Evolutionary conservation across 2,113 vertebrate genomes (phyloP).

Genomic region (Chaenogobius annularis): DNA sequence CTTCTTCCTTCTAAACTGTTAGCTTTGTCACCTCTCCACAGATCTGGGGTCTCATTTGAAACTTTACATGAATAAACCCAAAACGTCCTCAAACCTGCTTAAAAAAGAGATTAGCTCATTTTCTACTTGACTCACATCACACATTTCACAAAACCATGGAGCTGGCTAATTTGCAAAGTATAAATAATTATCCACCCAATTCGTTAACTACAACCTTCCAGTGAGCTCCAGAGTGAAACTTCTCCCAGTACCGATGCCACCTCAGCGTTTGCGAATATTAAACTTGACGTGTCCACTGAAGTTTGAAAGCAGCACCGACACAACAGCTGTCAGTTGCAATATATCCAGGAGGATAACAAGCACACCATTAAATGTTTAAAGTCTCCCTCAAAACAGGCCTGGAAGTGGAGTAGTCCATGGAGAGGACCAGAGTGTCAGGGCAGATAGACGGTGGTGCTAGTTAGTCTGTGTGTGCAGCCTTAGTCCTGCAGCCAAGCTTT

Average conservation of each 20-base stretch:
- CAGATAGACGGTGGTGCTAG: constrained; percentile 32
- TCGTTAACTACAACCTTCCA: background rate
- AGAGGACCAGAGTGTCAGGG: constrained; percentile 12
- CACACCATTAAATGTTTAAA: constrained; percentile 49
- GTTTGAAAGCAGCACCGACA: constrained; percentile 13
- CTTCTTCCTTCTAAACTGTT: too few species aligned
- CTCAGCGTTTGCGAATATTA: constrained; percentile 21
- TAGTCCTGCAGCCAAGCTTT: constrained; percentile 21
- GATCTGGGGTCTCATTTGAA: too few species aligned
- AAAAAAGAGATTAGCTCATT: too few species aligned
- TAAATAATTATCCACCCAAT: background rate
- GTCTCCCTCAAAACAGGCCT: constrained; percentile 25
- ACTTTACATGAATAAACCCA: too few species aligned
- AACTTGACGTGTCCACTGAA: constrained; percentile 26
- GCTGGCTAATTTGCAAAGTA: background rate
- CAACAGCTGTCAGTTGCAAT: constrained; percentile 20
- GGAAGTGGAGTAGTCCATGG: constrained; percentile 13
- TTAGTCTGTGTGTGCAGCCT: constrained; percentile 27
- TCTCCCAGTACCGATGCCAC: constrained; percentile 3
- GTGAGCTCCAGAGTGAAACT: background rate
- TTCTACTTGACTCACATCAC: too few species aligned
- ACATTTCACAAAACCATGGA: too few species aligned
- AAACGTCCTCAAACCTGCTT: too few species aligned
- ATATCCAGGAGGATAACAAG: constrained; percentile 48
- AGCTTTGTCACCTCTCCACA: too few species aligned